These are phyloP conservation scores for Zygothrica quintamaculata DNA, from an alignment of 2,888 invertebrate species.

Conservation along the genomic window DNA sequence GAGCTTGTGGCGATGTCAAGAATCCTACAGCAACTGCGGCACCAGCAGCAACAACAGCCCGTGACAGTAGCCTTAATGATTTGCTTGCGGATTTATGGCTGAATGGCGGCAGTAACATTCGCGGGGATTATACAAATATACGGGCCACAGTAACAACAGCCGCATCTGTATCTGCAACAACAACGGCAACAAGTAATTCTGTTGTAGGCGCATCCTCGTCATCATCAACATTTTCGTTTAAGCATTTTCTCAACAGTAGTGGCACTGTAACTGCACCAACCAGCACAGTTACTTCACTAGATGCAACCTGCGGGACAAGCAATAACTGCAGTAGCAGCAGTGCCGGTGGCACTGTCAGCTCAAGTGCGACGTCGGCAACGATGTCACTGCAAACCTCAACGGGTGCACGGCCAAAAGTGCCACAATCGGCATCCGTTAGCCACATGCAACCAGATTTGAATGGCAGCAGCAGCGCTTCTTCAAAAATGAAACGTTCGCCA, in stretches of 20 bases:
- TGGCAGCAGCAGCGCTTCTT: constrained; percentile 59
- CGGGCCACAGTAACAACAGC: constrained; percentile 45
- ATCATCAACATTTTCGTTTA: constrained; percentile 88
- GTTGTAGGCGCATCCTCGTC: constrained; percentile 34
- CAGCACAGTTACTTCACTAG: constrained; percentile 64
- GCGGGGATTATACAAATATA: constrained; percentile 76
- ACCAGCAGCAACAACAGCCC: constrained; percentile 27
- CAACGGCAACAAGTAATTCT: constrained; percentile 14
- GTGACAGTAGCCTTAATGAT: constrained; percentile 68
- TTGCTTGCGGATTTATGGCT: constrained; percentile 78
- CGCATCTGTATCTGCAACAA: constrained; percentile 5
- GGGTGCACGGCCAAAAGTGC: constrained; percentile 92
- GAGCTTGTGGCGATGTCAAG: constrained; percentile 45
- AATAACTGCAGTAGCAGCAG: constrained; percentile 19
- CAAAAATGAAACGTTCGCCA: constrained; percentile 84
- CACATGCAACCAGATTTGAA: constrained; percentile 67
- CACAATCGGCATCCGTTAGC: constrained; percentile 82
- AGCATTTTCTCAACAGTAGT: constrained; percentile 92
- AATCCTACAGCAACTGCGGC: constrained; percentile 23
- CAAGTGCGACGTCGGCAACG: constrained; percentile 4
- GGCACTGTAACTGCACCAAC: constrained; percentile 77
- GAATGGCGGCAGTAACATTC: constrained; percentile 43
- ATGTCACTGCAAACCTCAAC: constrained; percentile 84
- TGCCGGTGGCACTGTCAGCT: constrained; percentile 29
- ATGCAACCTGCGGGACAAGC: constrained; percentile 37